Evolutionary conservation across 2,888 invertebrate genomes (phyloP), one percentile per base, ranked within the genome.

Genomic region (Conops quadrifasciatus): DNA sequence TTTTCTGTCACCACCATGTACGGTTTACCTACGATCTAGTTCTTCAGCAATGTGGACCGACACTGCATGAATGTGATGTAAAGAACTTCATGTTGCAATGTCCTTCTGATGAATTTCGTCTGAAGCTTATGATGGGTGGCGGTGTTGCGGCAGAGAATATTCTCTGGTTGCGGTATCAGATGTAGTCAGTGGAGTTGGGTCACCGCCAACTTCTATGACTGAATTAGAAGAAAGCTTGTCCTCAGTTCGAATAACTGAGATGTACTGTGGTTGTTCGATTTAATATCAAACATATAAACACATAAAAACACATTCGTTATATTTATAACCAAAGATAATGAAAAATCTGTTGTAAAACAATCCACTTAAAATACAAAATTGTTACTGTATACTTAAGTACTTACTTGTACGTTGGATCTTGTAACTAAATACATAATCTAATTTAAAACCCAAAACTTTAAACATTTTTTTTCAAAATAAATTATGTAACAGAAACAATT

Each of bases 31-130:
- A 98, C 88, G 96, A 97, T 86, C 89, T 98, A 75, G 90, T 91
- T 80, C 87, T 98, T 72, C 93, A 94, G 85, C 89, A 89, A 16
- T 90, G 90, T 78, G 94, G 93, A 2, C 91, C 92, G 62, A 89
- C 93, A 3, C 89, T 93, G 72, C 89, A 88, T 80, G 90, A 90
- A 77, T 89, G 90, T 72, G 90, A 93, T 72, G 91, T 91, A 80
- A 95, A 97, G 82, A 93, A 93, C 78, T 91, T 94, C 81, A 90
- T 94, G 64, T 96, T 98, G 84, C 90, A 90, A 80, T 92, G 91
- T 80, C 94, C 95, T 9, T 91, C 92, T 73, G 96, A 96, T 75
- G 97, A 98, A 70, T 97, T 97, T 85, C 90, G 91, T 73, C 91
- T 92, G 78, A 95, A 94, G 82, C 87, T 98, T 24, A 85, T 97